Evolutionary conservation across 2,797 vertebrate genomes (phyloP), one percentile per base, ranked within the genome.

Genomic region (Pitangus sulphuratus): DNA sequence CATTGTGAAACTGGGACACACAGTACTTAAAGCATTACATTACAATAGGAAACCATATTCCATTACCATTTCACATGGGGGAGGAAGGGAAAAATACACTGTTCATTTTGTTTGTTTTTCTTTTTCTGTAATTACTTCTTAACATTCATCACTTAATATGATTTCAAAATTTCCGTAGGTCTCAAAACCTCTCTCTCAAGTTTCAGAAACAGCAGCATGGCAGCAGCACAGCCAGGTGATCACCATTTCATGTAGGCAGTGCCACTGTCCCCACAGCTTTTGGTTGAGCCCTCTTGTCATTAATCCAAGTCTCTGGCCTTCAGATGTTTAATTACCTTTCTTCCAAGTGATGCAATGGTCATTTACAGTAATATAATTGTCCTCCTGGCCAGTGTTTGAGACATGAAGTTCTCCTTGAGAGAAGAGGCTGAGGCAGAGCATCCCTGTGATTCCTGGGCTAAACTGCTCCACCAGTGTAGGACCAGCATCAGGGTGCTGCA

Each of bases 1-100:
- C 87, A 51, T 56, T 71, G 89, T 90, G 76, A 96, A 97, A 95
- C 76, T 95, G 88, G 94, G 95, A 87, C 92, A 95, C 54, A 22
- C 13, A 62, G 92, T 90, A 78, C 94, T 92, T 84, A 94, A 84
- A 88, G 70, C 69, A 75, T 89, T 93, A 90, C 84, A 50, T 39
- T 80, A 60, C 54, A 94, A 65, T 69, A 85, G 82, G 79, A 81
- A 70, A 80, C 53, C 62, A 40, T 96, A 95, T 95, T 94, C 75
- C 54, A 72, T 95, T 97, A 92, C 91, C 6, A 1, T 88, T 95
- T 87, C 93, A 96, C 78, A 15, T 62, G 91, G 69, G 9, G 30
- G 48, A 89, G 69, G 78, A 74, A 74, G 28, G 48, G 8, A 1
- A 20, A 81, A 22, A 0, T 5, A 0, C 22, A 19, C 58, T 57